Conservation (phyloP, 2,797 vertebrate species). For the Takifugu rubripes region DNA sequence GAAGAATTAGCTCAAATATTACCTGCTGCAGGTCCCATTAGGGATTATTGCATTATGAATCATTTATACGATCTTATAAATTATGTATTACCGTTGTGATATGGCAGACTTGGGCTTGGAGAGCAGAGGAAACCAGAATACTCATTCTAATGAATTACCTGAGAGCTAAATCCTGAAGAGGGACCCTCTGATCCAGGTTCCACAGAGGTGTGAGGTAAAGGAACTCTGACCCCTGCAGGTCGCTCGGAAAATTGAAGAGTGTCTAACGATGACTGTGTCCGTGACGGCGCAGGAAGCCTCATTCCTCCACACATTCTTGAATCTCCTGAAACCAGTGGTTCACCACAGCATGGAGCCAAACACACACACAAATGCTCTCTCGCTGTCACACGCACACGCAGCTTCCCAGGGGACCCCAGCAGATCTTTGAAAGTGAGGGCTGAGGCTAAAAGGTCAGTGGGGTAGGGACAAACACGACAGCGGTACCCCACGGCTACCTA, state of each 20-base stretch:
- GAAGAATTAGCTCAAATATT: slow-evolving; percentile 28
- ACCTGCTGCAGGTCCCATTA: slow-evolving; percentile 41
- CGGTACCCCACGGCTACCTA: slow-evolving; percentile 66
- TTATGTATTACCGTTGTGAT: slow-evolving; percentile 49
- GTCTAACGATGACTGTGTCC: slow-evolving; percentile 10
- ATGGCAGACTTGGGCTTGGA: slow-evolving; percentile 29
- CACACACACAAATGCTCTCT: slow-evolving; percentile 11
- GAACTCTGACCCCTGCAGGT: slow-evolving; percentile 69
- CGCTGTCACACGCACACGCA: slow-evolving; percentile 10
- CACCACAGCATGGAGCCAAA: background rate
- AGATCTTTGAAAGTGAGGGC: slow-evolving; percentile 48
- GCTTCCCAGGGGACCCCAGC: slow-evolving; percentile 26
- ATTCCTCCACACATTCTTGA: slow-evolving; percentile 25
- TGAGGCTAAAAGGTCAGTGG: slow-evolving; percentile 44
- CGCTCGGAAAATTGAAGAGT: slow-evolving; percentile 28
- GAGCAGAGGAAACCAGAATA: slow-evolving; percentile 27
- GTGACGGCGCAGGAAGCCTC: background rate
- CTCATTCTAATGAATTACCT: slow-evolving; percentile 18
- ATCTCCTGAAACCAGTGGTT: background rate
- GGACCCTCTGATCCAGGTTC: slow-evolving; percentile 21
- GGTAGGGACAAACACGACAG: slow-evolving; percentile 60
- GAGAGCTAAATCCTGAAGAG: slow-evolving; percentile 15
- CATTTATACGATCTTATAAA: slow-evolving; percentile 53
- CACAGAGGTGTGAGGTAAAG: slow-evolving; percentile 35
- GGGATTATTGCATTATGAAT: slow-evolving; percentile 60